A percentile compares a stretch with the other conserved stretches of the same genome.
Evolutionary conservation across 2,888 invertebrate genomes (phyloP).

Genomic region (Crepidodera aurea): DNA sequence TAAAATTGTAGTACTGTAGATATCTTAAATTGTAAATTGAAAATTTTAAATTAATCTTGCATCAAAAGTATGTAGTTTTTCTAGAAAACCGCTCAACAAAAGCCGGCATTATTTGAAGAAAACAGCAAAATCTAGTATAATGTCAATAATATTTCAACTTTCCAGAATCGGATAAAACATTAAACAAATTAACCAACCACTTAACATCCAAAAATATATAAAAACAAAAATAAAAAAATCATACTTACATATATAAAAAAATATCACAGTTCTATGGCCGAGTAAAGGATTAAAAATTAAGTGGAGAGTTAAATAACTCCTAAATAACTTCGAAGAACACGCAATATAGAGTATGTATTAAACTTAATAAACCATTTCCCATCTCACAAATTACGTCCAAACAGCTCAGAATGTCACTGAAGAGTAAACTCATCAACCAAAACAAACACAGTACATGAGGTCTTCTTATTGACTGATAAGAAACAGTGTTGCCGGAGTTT

Average conservation of each 20-base stretch:
- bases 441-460: slow-evolving; percentile 3
- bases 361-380: slow-evolving; percentile 17
- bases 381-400: slow-evolving; percentile 3
- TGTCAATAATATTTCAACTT: too few relatives aligned
- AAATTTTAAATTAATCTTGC: too few relatives aligned
- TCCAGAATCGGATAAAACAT: too few relatives aligned
- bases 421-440: background rate
- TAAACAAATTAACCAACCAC: too few relatives aligned
- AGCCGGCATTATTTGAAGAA: too few relatives aligned
- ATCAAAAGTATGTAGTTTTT: too few relatives aligned
- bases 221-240: background rate
- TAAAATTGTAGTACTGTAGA: too few relatives aligned
- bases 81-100: too few relatives aligned
- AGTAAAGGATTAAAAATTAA: background rate
- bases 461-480: background rate
- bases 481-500: background rate
- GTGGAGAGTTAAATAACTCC: background rate
- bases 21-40: too few relatives aligned
- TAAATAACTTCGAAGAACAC: slow-evolving; percentile 7
- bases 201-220: background rate
- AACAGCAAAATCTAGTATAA: too few relatives aligned
- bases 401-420: background rate
- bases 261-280: background rate
- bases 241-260: background rate
- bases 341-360: slow-evolving; percentile 16